Base-by-base conservation (phyloP, 2,888 invertebrate genomes). In the Autographa pulchrina region DNA sequence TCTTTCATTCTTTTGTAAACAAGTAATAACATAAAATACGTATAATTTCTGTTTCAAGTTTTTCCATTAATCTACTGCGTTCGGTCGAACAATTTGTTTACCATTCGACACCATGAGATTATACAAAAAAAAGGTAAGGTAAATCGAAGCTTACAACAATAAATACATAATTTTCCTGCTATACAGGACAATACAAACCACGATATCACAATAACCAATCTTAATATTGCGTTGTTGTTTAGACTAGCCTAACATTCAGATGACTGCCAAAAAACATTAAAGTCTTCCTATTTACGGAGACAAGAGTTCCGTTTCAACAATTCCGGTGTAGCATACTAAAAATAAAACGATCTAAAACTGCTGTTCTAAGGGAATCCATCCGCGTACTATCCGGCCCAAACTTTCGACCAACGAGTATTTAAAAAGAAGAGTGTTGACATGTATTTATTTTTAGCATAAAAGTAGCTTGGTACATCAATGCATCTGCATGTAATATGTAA, bases 391-490 rank as follows among this genome's bases (percentile, higher is more conserved):
- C 76, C 78, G 81, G 74, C 80, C 80, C 72, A 75, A 83, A 85
- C 89, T 88, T 90, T 89, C 91, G 91, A 82, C 48, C 71, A 62
- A 58, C n/a, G 79, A 82, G 54, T 18, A 73, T 62, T 66, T 60
- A 64, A 62, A n/a, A 48, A 62, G 68, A 68, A 35, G 43, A 65
- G 67, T 59, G 7, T 41, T 65, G 18, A 48, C 43, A 3, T 20
- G 59, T 76, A 41, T 62, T 64, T 14, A 31, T 58, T 25, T 58
- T 16, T 41, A 14, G 16, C 9, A 38, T 11, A 11, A 62, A 48
- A 11, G 11, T 54, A 20, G 7, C n/a, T 20, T 20, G 4, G 14
- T 6, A 20, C 18, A 11, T 52, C 13, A 41, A 41, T 13, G 14
- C 41, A 41, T 41, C 41, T 16, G 16, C 16, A 16, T 43, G 14